Conservation (phyloP, 2,797 vertebrate species). For the Carapus acus region DNA sequence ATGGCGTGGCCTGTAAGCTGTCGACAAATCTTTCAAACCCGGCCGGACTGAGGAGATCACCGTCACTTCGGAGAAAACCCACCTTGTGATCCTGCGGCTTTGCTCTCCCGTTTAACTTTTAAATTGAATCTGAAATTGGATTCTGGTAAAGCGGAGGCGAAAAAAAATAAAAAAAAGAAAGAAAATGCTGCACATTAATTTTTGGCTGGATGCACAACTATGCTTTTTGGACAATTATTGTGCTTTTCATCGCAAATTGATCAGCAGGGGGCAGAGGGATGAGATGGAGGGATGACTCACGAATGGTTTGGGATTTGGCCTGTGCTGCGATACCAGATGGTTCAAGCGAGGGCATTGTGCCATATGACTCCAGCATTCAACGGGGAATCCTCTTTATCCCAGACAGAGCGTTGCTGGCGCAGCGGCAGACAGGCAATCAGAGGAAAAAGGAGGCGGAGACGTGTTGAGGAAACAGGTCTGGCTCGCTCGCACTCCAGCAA, state of each 20-base stretch:
- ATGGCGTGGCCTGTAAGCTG: too few relatives aligned
- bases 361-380: neutral
- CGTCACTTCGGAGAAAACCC: neutral
- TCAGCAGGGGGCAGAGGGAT: neutral
- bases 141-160: neutral
- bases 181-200: neutral
- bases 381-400: neutral
- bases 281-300: neutral
- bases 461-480: too few relatives aligned
- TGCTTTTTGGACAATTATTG: conserved; percentile 3
- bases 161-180: too few relatives aligned
- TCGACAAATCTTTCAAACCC: conserved; percentile 9
- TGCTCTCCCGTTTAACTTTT: neutral
- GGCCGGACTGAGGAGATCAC: conserved; percentile 12
- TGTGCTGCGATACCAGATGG: neutral
- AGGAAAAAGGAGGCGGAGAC: neutral
- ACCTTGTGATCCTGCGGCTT: neutral
- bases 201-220: neutral
- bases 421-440: neutral
- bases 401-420: neutral
- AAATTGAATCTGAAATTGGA: conserved; percentile 5
- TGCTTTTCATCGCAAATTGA: neutral
- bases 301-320: neutral
- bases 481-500: too few relatives aligned
- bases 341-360: neutral